Evolutionary conservation across 2,888 invertebrate genomes (phyloP), one percentile per base, ranked within the genome.

Genomic region (Meandrusa payeni): DNA sequence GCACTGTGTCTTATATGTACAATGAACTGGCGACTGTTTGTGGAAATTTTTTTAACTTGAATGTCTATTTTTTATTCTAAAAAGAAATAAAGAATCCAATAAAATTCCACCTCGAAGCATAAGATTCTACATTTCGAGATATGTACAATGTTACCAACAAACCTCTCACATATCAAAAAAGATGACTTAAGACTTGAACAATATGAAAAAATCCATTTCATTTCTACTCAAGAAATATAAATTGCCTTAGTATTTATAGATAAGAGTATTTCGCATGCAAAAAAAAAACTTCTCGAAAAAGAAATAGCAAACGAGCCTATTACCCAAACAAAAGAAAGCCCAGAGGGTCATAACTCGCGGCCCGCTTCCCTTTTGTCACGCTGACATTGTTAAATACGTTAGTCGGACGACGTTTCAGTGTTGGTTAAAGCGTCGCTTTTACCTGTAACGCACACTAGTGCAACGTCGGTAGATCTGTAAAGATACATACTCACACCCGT

Each of bases 321-420:
- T 75, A 76, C 64, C 69, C 75, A 76, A 76, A 81, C 82, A 82
- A 83, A 80, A 76, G 78, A 64, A 68, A 69, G 65, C 71, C 76
- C 66, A 69, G 76, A 71, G 76, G 76, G 82, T 76, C 76, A 78
- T 80, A 80, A 77, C 76, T 77, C 73, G 67, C 64, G 67, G 72
- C 69, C 68, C 74, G 73, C 73, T 73, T 73, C 70, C 76, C 76
- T 78, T 80, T 78, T 81, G 79, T 80, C 74, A 74, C 63, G 46
- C 69, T 78, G 76, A 78, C 77, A 68, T 67, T 61, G 70, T 69
- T 73, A 74, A 80, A 81, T 78, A 76, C 76, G 59, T 61, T 62
- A 67, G 75, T 69, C 67, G 63, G 65, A 31, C 59, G 67, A 69
- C 67, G 70, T 69, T 70, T 72, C 68, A 73, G 64, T 65, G 23